These are phyloP conservation scores for Promerops cafer DNA, from an alignment of 2,113 vertebrate species.

Conservation along the genomic window DNA sequence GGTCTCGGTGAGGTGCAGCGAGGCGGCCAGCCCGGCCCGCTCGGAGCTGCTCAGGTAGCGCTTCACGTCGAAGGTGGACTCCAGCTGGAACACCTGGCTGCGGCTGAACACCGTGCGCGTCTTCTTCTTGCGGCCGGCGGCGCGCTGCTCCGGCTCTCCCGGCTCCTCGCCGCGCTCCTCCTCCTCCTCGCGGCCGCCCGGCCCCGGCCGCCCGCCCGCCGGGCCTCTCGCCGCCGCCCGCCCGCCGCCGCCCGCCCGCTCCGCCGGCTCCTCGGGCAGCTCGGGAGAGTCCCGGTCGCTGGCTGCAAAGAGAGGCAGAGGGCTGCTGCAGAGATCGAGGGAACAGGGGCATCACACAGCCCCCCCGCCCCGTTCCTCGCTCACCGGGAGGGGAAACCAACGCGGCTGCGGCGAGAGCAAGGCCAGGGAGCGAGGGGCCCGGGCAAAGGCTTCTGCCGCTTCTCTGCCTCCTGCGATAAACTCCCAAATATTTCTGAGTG, in stretches of 20 bases:
- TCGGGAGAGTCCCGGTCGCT: slow-evolving; percentile 84
- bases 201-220: background rate
- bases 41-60: too few relatives aligned
- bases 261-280: slow-evolving; percentile 72
- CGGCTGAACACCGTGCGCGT: slow-evolving; percentile 95
- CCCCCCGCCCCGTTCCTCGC: background rate
- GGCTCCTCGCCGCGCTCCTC: slow-evolving; percentile 32
- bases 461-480: background rate
- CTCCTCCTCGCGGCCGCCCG: background rate
- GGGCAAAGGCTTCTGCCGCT: background rate
- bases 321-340: background rate
- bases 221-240: slow-evolving; percentile 24
- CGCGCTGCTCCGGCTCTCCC: slow-evolving; percentile 30
- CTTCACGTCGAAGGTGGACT: slow-evolving; percentile 46
- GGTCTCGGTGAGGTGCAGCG: slow-evolving; percentile 93
- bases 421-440: background rate
- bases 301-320: slow-evolving; percentile 51
- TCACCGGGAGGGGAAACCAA: accelerated
- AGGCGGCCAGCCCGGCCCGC: slow-evolving; percentile 40
- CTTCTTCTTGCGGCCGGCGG: slow-evolving; percentile 89
- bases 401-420: background rate
- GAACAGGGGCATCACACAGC: accelerated
- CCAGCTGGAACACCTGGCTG: slow-evolving; percentile 85
- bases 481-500: accelerated
- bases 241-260: slow-evolving; percentile 55